A percentile compares a stretch with the other conserved stretches of the same genome.
These are phyloP conservation scores for Nibea albiflora DNA, from an alignment of 2,113 vertebrate species.

Conservation along the genomic window DNA sequence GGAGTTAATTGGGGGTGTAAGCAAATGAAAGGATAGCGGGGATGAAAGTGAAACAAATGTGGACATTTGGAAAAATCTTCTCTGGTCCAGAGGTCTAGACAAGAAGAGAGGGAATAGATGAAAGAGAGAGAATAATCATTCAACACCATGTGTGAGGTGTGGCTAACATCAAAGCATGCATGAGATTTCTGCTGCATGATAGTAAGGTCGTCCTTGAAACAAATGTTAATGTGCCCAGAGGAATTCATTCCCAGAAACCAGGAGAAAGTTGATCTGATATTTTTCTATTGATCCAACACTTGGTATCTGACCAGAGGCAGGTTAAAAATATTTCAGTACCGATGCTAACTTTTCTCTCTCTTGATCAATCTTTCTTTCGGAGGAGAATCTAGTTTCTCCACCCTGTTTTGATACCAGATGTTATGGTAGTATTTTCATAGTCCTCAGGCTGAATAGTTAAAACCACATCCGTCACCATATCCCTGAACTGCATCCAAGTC, in stretches of 20 bases:
- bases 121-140: constrained; percentile 47
- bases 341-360: neutral
- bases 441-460: constrained; percentile 38
- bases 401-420: constrained; percentile 52
- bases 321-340: constrained; percentile 33
- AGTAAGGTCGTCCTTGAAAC: constrained; percentile 38
- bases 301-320: constrained; percentile 26
- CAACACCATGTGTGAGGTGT: constrained; percentile 27
- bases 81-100: constrained; percentile 52
- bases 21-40: constrained; percentile 47
- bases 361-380: constrained; percentile 3
- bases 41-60: constrained; percentile 53
- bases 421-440: constrained; percentile 48
- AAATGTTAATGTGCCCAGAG: constrained; percentile 45
- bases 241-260: constrained; percentile 57
- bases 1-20: constrained; percentile 43
- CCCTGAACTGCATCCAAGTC: constrained; percentile 51
- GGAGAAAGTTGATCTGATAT: constrained; percentile 47
- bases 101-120: constrained; percentile 27
- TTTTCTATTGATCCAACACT: constrained; percentile 50
- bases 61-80: constrained; percentile 38
- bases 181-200: constrained; percentile 10
- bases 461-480: constrained; percentile 55
- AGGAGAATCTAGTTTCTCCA: constrained; percentile 34
- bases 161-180: constrained; percentile 58